These are phyloP conservation scores for Electrona antarctica DNA, from an alignment of 2,113 vertebrate species.

Conservation along the genomic window DNA sequence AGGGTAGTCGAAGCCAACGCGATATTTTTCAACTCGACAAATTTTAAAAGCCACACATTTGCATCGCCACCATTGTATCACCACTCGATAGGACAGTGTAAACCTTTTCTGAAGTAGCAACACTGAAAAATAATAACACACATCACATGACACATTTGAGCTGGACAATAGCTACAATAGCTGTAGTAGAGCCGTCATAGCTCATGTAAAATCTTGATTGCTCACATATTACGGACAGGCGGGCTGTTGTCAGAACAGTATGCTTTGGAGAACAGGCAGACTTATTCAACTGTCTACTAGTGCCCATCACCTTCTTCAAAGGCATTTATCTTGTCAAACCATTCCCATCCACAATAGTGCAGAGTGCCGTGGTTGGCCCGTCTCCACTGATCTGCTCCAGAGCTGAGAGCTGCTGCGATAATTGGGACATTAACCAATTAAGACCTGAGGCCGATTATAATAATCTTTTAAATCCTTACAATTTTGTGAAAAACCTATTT, in stretches of 20 bases:
- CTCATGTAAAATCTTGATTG: constrained; percentile 38
- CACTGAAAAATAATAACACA: constrained; percentile 10
- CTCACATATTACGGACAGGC: constrained; percentile 39
- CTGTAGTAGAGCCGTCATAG: constrained; percentile 55
- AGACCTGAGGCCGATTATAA: too few species aligned
- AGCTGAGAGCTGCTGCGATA: constrained; percentile 53
- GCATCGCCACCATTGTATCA: background rate
- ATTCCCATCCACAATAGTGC: constrained; percentile 69
- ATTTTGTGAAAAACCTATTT: too few species aligned
- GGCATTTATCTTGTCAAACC: constrained; percentile 68
- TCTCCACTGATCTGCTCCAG: constrained; percentile 73
- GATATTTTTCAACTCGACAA: too few species aligned
- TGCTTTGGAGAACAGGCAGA: constrained; percentile 53
- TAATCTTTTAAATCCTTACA: too few species aligned
- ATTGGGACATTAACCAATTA: constrained; percentile 64
- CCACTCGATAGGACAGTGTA: constrained; percentile 11
- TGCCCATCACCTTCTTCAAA: constrained; percentile 65
- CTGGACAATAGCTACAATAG: constrained; percentile 24
- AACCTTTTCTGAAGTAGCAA: constrained; percentile 6
- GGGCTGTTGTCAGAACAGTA: constrained; percentile 48
- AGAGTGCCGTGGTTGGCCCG: constrained; percentile 54
- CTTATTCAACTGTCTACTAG: constrained; percentile 50
- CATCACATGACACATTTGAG: background rate
- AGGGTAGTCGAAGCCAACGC: too few species aligned
- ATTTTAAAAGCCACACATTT: too few species aligned